Evolutionary conservation across 2,888 invertebrate species (phyloP), one percentile per base, ranked within the genome.

Genomic region (Apoderus coryli): DNA sequence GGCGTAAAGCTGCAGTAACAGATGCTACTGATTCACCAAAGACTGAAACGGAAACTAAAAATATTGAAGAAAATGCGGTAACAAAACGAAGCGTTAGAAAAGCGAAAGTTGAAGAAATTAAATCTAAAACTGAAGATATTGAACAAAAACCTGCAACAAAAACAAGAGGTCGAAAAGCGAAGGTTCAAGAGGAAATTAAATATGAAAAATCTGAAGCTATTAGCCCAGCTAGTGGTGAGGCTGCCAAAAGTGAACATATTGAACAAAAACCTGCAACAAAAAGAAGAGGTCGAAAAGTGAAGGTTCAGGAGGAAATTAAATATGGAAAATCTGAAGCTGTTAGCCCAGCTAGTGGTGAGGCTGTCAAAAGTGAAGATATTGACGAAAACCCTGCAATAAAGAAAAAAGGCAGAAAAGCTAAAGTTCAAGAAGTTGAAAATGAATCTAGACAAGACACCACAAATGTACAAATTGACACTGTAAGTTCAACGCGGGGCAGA

Each of bases 91-190:
- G 19, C 19, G n/a, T 7, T 7, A 19, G 19, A 19, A 19, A 6
- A n/a, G 19, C 19, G 19, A 19, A 19, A 19, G n/a, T 7, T n/a
- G 19, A 19, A 19, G 19, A 19, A 19, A 19, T n/a, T 19, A n/a
- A 19, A 6, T 6, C n/a, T 19, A 6, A 6, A 19, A n/a, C n/a
- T 19, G 7, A n/a, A n/a, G 19, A 19, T 6, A n/a, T 7, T 7
- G 19, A 19, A n/a, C 7, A 19, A 19, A 19, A 19, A 19, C 19
- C 19, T n/a, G 19, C 19, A 6, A n/a, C 19, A 6, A 6, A n/a
- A 19, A 6, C 19, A n/a, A 19, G 19, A 19, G 19, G 19, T n/a
- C n/a, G n/a, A 19, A 19, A 19, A n/a, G 19, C 19, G 19, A 19
- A 6, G 19, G n/a, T n/a, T n/a, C 6, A 19, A 19, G n/a, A 19